Base-by-base conservation (phyloP, 2,888 invertebrate genomes). In the Zhengitettix transpicula region DNA sequence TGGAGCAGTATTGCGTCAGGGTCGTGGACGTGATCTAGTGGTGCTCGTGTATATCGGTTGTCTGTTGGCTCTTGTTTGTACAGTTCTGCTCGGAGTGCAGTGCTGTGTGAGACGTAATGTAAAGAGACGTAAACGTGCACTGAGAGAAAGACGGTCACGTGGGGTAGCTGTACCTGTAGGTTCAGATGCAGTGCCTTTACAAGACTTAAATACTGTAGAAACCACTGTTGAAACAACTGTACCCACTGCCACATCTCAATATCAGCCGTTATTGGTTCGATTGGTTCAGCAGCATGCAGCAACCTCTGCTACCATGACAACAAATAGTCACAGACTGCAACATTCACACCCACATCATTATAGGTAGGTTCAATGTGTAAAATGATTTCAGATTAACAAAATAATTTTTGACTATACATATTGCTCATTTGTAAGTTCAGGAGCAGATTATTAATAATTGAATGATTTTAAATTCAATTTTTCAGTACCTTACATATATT, bases 31-130 rank as follows among this genome's bases (percentile, higher is more conserved):
- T 59, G 83, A 83, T 69, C 75, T 83, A 40, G 80, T 81, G 66
- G 83, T 83, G 54, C 73, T 84, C 67, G 80, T 83, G 58, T 84
- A 84, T 70, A 84, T 84, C 68, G 84, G 82, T 71, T 74, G 79
- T 63, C 72, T 84, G 54, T 74, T 81, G 1, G 78, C 82, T 3
- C 75, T 81, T 66, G 84, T 84, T 14, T 81, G 83, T 67, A 77
- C 76, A 9, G 74, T 83, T 11, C 71, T 84, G 47, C 74, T 84
- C 9, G 79, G 80, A 1, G 81, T 84, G 44, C 84, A 84, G 68
- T 81, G 81, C 68, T 81, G 81, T 66, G 82, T 82, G 40, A 74
- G 81, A 1, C 75, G 77, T 7, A 67, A 68, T 53, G 65, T 68
- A 14, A 66, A 68, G 63, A 64, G 67, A 9, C 42, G 78, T 72